Conservation (phyloP, 2,113 vertebrate genomes). For the Lycaon pictus region DNA sequence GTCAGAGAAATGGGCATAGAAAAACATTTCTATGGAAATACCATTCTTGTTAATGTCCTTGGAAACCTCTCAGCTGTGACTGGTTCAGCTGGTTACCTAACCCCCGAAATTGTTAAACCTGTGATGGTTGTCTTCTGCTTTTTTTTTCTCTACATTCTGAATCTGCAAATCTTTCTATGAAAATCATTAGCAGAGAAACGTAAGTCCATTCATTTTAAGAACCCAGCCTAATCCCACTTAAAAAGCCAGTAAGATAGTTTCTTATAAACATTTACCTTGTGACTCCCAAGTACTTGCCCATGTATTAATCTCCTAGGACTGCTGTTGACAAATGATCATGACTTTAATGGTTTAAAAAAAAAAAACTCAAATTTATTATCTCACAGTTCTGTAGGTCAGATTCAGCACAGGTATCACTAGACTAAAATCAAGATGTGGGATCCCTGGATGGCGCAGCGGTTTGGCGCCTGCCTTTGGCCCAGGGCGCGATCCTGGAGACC, state of each 20-base stretch:
- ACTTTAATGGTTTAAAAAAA: background rate
- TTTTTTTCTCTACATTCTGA: conserved; percentile 14
- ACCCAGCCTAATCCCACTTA: background rate
- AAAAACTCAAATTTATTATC: background rate
- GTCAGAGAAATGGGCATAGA: background rate
- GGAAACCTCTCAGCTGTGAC: background rate
- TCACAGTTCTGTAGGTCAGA: background rate
- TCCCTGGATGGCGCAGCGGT: too few relatives aligned
- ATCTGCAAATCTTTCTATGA: background rate
- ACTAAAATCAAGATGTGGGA: background rate
- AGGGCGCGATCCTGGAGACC: too few relatives aligned
- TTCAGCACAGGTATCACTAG: background rate
- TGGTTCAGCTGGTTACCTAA: background rate
- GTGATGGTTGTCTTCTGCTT: background rate
- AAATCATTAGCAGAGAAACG: background rate
- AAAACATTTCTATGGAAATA: background rate
- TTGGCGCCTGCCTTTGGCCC: too few relatives aligned
- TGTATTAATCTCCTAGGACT: background rate
- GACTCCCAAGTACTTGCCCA: background rate
- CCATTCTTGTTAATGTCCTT: background rate
- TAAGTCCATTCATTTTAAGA: background rate
- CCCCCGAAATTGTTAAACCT: background rate
- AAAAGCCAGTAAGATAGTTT: background rate
- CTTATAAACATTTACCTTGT: background rate
- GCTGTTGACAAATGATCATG: background rate